Percentiles rank a stretch among this genome's conserved stretches.
These are phyloP conservation scores for Macrophya annulata DNA, from an alignment of 2,888 invertebrate genomes.

Conservation along the genomic window DNA sequence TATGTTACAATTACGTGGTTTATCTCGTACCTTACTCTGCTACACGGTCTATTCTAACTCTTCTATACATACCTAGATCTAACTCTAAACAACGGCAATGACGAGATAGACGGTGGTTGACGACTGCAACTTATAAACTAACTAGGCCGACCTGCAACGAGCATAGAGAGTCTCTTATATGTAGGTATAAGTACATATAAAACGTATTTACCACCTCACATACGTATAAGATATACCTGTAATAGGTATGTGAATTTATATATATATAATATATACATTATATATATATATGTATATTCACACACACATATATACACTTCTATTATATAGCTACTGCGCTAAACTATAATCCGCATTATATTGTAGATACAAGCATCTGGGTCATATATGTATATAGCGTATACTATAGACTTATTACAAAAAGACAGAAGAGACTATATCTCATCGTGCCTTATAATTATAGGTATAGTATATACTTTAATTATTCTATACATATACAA, in stretches of 20 bases:
- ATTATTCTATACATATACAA: too few species aligned
- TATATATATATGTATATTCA: too few species aligned
- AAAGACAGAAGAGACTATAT: too few species aligned
- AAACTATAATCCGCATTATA: not conserved
- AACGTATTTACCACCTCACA: too few species aligned
- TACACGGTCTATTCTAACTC: not conserved
- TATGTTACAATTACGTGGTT: too few species aligned
- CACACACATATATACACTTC: not conserved
- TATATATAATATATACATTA: too few species aligned
- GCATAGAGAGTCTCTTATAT: not conserved
- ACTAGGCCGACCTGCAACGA: conserved; percentile 28
- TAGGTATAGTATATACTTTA: too few species aligned
- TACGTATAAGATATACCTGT: not conserved
- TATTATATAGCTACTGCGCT: too few species aligned
- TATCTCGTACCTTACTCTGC: too few species aligned
- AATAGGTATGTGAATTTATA: too few species aligned
- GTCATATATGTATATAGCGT: conserved; percentile 13
- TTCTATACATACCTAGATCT: not conserved
- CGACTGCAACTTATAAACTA: conserved; percentile 2
- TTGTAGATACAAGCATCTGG: conserved; percentile 20
- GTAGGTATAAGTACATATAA: too few species aligned
- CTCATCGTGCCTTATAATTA: too few species aligned
- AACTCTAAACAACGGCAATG: not conserved
- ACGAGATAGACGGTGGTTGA: not conserved
- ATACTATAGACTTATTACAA: not conserved